phyloP scores from a whole-genome alignment of 2,113 vertebrate genomes.

The Heterocephalus glaber region DNA sequence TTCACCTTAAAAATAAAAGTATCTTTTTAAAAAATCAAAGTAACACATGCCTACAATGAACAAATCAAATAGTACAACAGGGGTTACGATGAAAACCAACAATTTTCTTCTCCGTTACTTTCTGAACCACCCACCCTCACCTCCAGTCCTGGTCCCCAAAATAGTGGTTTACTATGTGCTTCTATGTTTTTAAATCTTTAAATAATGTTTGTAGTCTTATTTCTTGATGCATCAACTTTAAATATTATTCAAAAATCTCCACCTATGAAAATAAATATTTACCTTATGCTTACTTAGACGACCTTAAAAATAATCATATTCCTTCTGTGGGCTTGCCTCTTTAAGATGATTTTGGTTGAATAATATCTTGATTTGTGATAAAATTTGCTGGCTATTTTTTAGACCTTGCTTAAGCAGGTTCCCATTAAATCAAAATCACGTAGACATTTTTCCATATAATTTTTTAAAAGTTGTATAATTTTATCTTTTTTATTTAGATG shows the following conservation, averaged over 20 bases:
- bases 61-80: conserved; percentile 6
- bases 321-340: background rate
- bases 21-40: background rate
- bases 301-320: background rate
- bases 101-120: background rate
- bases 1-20: background rate
- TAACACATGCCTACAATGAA: background rate
- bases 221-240: background rate
- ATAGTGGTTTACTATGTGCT: background rate
- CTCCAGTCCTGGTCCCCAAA: background rate
- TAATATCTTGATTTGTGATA: background rate
- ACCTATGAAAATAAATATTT: background rate
- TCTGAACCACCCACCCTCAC: background rate
- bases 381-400: conserved; percentile 24
- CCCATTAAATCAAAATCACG: background rate
- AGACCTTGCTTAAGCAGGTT: background rate
- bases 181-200: conserved; percentile 10
- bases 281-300: background rate
- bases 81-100: background rate
- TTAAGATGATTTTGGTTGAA: background rate
- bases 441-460: background rate
- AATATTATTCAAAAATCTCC: conserved; percentile 24
- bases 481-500: background rate
- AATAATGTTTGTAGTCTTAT: background rate
- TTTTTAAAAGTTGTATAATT: background rate